A percentile compares a stretch with the other conserved stretches of the same genome.
Conservation (phyloP, 2,113 vertebrate genomes). For the Benitochromis conjunctus region DNA sequence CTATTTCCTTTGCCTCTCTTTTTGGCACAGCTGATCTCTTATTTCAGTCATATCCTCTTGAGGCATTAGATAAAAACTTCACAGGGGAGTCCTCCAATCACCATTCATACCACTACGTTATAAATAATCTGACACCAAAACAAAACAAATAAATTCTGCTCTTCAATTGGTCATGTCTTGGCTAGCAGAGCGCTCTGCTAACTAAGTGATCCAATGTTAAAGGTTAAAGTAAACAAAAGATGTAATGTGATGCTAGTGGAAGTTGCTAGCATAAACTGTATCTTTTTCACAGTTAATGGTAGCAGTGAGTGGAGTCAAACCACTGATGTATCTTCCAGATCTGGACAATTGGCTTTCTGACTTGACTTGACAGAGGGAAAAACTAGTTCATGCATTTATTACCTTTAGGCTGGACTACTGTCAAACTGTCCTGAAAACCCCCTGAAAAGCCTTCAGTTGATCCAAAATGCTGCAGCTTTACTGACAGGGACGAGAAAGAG, state of each 20-base stretch:
- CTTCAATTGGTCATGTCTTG: not conserved
- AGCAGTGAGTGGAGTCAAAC: not conserved
- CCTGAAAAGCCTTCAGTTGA: not conserved
- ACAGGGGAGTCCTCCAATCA: not conserved
- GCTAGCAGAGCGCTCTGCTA: not conserved
- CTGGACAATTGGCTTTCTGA: not conserved
- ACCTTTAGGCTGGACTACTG: not conserved
- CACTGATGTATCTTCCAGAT: not conserved
- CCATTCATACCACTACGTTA: not conserved
- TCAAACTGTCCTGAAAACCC: not conserved
- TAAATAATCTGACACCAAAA: not conserved
- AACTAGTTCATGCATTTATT: not conserved
- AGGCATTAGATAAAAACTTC: not conserved
- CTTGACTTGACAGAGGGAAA: not conserved
- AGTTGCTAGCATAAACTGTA: not conserved
- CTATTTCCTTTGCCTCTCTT: not conserved
- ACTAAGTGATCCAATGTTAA: not conserved
- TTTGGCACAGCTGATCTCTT: not conserved
- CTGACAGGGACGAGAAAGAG: not conserved
- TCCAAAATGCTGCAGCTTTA: not conserved
- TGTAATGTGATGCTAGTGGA: not conserved
- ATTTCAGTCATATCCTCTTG: not conserved
- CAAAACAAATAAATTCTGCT: not conserved
- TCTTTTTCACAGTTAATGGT: not conserved
- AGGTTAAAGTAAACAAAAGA: not conserved